Conservation (phyloP, 2,797 vertebrate genomes). For the Phalloptychus januarius region DNA sequence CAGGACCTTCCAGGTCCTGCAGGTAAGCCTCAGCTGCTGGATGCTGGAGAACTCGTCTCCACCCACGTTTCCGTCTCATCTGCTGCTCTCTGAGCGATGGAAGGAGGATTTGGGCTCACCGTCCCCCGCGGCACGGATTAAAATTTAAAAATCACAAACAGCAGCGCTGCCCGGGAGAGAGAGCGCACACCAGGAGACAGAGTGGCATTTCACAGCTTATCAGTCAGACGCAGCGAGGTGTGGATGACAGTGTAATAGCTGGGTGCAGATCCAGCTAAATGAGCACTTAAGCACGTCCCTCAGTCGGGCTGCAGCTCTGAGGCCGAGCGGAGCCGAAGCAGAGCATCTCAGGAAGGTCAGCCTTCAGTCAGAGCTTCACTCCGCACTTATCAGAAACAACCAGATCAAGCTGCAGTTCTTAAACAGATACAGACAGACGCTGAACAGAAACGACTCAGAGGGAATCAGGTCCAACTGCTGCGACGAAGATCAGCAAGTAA, state of each 20-base stretch:
- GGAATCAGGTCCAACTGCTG: not conserved
- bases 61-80: not conserved
- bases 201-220: conserved; percentile 28
- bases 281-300: conserved; percentile 12
- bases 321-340: not conserved
- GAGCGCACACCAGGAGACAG: not conserved
- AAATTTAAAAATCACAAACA: not conserved
- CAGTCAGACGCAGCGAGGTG: conserved; percentile 13
- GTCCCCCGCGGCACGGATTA: conserved; percentile 5
- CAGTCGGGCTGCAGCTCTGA: conserved; percentile 21
- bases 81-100: conserved; percentile 14
- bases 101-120: conserved; percentile 7
- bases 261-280: conserved; percentile 12
- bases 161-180: too few relatives aligned
- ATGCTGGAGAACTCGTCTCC: not conserved
- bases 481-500: not conserved
- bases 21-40: not conserved
- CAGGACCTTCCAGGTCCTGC: too few relatives aligned
- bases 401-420: not conserved
- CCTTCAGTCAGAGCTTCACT: not conserved
- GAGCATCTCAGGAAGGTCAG: not conserved
- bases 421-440: not conserved
- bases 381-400: not conserved
- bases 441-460: too few relatives aligned
- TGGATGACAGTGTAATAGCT: conserved; percentile 13